Percentiles rank a stretch among this genome's conserved stretches.
These are phyloP conservation scores for Eidolon dupreanum DNA, from an alignment of 2,797 vertebrate species.

Conservation along the genomic window DNA sequence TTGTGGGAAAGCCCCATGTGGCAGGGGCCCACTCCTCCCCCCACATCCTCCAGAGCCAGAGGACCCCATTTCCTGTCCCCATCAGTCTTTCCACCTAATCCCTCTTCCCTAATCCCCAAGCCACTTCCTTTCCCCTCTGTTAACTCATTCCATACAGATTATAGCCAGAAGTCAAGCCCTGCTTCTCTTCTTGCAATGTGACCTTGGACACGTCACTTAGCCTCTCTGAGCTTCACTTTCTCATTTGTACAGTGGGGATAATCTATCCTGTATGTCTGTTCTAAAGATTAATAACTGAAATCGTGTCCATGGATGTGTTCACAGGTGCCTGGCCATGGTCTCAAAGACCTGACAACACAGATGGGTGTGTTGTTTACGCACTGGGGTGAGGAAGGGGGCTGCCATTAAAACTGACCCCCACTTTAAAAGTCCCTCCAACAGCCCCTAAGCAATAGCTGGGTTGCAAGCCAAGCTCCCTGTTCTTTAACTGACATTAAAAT, in stretches of 20 bases:
- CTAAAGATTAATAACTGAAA: neutral
- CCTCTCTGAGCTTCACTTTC: neutral
- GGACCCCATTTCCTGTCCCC: slow-evolving; percentile 49
- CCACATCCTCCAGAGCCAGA: slow-evolving; percentile 38
- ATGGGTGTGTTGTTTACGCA: neutral
- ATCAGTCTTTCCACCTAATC: slow-evolving; percentile 26
- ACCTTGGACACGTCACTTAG: slow-evolving; percentile 3
- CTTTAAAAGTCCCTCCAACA: neutral
- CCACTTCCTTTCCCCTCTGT: neutral
- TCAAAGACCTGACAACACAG: neutral
- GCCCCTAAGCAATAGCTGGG: neutral
- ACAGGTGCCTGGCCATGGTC: neutral
- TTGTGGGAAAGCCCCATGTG: neutral
- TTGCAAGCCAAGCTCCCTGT: neutral
- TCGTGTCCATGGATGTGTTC: neutral
- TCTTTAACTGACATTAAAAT: slow-evolving; percentile 4
- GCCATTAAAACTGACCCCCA: neutral
- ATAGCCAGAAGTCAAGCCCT: neutral
- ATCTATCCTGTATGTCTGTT: neutral
- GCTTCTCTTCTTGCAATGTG: slow-evolving; percentile 3
- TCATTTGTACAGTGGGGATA: neutral
- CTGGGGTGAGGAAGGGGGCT: neutral
- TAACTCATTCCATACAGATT: slow-evolving; percentile 40
- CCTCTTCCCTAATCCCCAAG: neutral
- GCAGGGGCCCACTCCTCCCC: neutral